phyloP scores from a whole-genome alignment of 2,888 invertebrate species.

The Leptopterna dolabrata region DNA sequence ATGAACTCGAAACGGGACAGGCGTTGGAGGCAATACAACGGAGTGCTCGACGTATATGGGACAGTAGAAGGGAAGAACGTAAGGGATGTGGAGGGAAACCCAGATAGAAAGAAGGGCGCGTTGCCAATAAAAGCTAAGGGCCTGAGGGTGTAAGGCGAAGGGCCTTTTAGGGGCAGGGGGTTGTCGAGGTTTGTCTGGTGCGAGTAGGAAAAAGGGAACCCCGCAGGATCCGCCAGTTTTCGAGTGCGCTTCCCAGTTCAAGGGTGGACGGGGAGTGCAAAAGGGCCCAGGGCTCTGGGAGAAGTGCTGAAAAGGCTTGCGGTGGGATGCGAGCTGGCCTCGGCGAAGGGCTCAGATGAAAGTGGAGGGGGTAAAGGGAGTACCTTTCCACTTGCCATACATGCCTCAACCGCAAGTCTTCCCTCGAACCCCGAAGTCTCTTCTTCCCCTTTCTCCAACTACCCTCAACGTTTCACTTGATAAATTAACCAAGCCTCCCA shows the following conservation, averaged over 20 bases:
- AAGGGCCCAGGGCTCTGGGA: not conserved
- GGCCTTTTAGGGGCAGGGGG: not conserved
- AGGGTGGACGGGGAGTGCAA: not conserved
- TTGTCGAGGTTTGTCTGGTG: not conserved
- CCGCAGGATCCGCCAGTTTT: not conserved
- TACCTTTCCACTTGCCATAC: not conserved
- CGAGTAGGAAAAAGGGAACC: not conserved
- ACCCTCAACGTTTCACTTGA: constrained; percentile 21
- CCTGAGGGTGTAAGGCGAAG: not conserved
- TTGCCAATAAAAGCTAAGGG: constrained; percentile 11
- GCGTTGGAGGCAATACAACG: not conserved
- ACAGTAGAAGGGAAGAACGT: not conserved
- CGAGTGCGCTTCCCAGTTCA: not conserved
- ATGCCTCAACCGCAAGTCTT: constrained; percentile 48
- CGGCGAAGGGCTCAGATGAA: not conserved
- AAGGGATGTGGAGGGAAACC: not conserved
- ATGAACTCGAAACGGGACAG: not conserved
- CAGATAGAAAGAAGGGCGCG: not conserved
- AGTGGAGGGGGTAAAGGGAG: not conserved
- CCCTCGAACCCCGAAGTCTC: constrained; percentile 19
- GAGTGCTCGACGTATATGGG: constrained; percentile 1
- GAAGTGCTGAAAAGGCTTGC: constrained; percentile 12
- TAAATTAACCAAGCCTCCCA: constrained; percentile 44
- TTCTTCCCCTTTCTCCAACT: not conserved
- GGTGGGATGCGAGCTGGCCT: not conserved